A percentile compares a stretch with the other conserved stretches of the same genome.
Conservation (phyloP, 1,140 invertebrate species). For the Drosophila hydei region DNA sequence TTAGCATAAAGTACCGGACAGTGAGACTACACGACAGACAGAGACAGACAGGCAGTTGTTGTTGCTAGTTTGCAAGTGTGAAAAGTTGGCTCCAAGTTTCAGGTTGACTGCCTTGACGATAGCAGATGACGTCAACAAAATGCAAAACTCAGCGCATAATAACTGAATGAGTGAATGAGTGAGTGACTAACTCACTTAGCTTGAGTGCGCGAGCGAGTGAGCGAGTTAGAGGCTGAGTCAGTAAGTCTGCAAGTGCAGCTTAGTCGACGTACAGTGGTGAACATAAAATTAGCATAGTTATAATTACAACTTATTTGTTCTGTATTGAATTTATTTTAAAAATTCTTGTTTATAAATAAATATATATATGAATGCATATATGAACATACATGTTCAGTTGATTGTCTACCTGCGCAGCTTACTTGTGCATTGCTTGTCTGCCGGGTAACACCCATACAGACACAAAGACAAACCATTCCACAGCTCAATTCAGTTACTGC, state of each 20-base stretch:
- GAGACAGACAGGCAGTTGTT: conserved; percentile 38
- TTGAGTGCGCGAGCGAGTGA: conserved; percentile 12
- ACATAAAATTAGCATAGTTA: neutral
- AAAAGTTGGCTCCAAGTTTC: conserved; percentile 69
- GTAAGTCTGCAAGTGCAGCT: conserved; percentile 23
- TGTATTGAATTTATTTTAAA: neutral
- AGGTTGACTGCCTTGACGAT: conserved; percentile 59
- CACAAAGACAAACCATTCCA: conserved; percentile 6
- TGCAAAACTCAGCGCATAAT: conserved; percentile 29
- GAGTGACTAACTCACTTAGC: conserved; percentile 1
- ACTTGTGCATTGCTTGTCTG: conserved; percentile 37
- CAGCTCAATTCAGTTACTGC: conserved; percentile 21
- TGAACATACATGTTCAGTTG: neutral
- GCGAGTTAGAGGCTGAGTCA: conserved; percentile 1
- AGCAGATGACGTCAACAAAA: conserved; percentile 18
- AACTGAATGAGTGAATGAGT: conserved; percentile 15
- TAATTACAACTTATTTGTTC: neutral
- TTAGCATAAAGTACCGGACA: conserved; percentile 73
- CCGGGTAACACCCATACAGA: conserved; percentile 8
- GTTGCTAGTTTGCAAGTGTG: conserved; percentile 61
- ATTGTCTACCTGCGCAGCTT: conserved; percentile 8
- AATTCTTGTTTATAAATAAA: too few relatives aligned
- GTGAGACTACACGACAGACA: conserved; percentile 16
- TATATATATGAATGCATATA: too few relatives aligned
- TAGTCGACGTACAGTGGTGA: neutral